phyloP scores from a whole-genome alignment of 2,113 vertebrate species.

The Rhynchopsitta pachyrhyncha region DNA sequence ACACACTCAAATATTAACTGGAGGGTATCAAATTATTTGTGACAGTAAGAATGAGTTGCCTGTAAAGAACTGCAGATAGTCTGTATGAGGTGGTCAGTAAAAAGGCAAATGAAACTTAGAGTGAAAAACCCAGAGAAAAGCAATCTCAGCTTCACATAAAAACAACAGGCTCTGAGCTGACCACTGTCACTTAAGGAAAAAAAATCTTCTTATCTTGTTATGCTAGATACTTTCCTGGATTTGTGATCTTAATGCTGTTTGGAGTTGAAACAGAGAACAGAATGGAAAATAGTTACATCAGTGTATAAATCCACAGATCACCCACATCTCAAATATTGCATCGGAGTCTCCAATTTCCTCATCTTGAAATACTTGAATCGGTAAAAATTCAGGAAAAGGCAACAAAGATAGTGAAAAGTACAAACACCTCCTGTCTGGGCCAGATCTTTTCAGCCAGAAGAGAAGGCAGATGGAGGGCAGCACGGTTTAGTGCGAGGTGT shows the following conservation, averaged over 20 bases:
- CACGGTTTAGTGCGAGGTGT: background rate
- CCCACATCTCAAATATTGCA: background rate
- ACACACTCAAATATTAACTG: background rate
- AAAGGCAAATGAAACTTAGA: background rate
- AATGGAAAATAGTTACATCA: background rate
- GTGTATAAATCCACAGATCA: background rate
- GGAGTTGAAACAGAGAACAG: background rate
- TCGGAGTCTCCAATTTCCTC: background rate
- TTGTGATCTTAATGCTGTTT: background rate
- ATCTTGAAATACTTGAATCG: background rate
- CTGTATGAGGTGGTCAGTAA: background rate
- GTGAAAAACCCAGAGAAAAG: background rate
- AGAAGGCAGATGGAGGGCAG: fast-evolving
- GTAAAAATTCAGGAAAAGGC: background rate
- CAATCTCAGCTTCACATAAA: background rate
- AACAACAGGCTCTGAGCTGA: background rate
- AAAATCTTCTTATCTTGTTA: background rate
- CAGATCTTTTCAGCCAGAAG: background rate
- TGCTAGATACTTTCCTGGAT: background rate
- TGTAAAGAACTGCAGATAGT: background rate
- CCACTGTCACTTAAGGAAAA: background rate
- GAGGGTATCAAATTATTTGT: background rate
- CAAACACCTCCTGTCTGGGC: background rate
- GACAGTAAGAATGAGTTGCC: background rate
- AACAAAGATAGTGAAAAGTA: background rate